Evolutionary conservation across 1,140 invertebrate genomes (phyloP).

Genomic region (Cyclargus thomasi): DNA sequence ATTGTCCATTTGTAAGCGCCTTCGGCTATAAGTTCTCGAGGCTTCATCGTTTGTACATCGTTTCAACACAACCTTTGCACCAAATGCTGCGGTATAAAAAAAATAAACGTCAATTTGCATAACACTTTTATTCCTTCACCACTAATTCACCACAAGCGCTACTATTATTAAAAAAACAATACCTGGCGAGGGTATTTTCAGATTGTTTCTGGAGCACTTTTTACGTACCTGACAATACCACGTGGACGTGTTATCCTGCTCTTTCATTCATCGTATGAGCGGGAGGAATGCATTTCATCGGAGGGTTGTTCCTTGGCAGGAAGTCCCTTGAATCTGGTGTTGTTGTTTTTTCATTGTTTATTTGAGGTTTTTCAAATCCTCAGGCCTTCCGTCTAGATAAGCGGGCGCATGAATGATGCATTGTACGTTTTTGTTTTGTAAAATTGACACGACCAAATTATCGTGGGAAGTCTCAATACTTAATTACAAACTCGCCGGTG

Average conservation of each 20-base stretch:
- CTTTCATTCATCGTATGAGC: slow-evolving; percentile 29
- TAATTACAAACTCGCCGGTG: slow-evolving; percentile 9
- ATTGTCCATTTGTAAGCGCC: slow-evolving; percentile 62
- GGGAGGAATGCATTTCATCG: slow-evolving; percentile 49
- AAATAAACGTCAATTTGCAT: not conserved
- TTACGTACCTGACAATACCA: slow-evolving; percentile 21
- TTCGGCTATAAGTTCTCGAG: slow-evolving; percentile 30
- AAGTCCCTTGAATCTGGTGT: slow-evolving; percentile 68
- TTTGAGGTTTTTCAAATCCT: slow-evolving; percentile 56
- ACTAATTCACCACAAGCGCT: not conserved
- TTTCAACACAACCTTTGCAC: not conserved
- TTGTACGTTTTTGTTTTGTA: slow-evolving; percentile 44
- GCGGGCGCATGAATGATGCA: slow-evolving; percentile 48
- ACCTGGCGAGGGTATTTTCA: slow-evolving; percentile 15
- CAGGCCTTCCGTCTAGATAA: slow-evolving; percentile 60
- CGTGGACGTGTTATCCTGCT: slow-evolving; percentile 32
- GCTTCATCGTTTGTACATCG: not conserved
- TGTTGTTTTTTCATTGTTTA: slow-evolving; percentile 57
- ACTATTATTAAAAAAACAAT: not conserved
- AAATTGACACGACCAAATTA: slow-evolving; percentile 28
- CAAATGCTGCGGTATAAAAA: not conserved
- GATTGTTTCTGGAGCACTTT: slow-evolving; percentile 18
- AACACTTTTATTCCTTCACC: not conserved
- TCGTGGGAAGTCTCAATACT: slow-evolving; percentile 1
- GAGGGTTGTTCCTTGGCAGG: slow-evolving; percentile 45